phyloP scores from a whole-genome alignment of 2,113 vertebrate species.

The Hassar affinis region DNA sequence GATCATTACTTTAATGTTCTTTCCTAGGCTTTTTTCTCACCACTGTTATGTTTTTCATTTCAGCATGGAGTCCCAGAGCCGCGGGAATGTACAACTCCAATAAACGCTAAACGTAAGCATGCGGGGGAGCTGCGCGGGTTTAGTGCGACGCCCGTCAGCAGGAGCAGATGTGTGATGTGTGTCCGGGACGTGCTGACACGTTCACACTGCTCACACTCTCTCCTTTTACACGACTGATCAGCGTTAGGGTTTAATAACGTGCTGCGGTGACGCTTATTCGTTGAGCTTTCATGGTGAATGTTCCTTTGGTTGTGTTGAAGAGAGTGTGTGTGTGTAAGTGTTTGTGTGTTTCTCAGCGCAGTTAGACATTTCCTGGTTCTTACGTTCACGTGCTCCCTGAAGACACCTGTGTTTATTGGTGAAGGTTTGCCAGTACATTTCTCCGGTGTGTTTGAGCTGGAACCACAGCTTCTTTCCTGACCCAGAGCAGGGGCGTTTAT shows the following conservation, averaged over 20 bases:
- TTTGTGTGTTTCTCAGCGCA: background rate
- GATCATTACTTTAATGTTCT: conserved; percentile 20
- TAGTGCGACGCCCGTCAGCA: background rate
- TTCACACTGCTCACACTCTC: too few species aligned
- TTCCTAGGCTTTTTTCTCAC: background rate
- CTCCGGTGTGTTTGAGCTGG: too few species aligned
- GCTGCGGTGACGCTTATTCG: background rate
- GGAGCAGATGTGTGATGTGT: background rate
- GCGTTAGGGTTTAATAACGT: background rate
- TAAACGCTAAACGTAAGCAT: background rate
- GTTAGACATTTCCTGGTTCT: background rate
- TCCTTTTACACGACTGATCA: too few species aligned
- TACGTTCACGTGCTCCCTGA: background rate
- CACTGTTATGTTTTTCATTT: conserved; percentile 7
- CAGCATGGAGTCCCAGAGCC: background rate
- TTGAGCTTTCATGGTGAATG: too few species aligned
- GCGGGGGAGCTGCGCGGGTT: too few species aligned
- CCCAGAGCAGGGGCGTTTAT: too few species aligned
- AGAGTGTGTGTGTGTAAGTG: too few species aligned
- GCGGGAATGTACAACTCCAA: background rate
- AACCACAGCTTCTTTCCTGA: too few species aligned
- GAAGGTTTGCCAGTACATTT: too few species aligned
- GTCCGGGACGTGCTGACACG: background rate
- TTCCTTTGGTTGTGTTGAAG: too few species aligned
- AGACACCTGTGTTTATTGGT: too few species aligned